These are phyloP conservation scores for Rhynchonema sp. DNA, from an alignment of 2,888 invertebrate species.

Conservation along the genomic window DNA sequence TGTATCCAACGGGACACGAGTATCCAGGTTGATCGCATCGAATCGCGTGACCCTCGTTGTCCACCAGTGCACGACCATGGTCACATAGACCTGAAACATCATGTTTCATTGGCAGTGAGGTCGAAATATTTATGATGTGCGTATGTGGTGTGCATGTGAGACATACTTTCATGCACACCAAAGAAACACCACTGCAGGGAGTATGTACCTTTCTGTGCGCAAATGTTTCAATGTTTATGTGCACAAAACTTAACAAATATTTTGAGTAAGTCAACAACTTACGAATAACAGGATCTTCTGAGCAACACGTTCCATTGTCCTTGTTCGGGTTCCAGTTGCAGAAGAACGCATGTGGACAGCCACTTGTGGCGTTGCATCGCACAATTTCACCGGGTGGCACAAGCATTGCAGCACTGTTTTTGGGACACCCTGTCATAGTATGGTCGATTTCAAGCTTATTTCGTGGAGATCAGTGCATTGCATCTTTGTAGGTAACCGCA, in stretches of 20 bases:
- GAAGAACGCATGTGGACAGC: conserved; percentile 10
- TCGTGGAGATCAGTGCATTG: too few relatives aligned
- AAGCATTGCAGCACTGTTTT: neutral
- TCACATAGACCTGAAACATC: conserved; percentile 8
- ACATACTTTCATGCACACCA: too few relatives aligned
- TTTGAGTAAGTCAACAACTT: neutral
- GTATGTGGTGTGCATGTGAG: too few relatives aligned
- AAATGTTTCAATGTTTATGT: neutral
- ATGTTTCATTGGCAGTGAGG: too few relatives aligned
- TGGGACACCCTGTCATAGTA: neutral
- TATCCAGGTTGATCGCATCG: conserved; percentile 1
- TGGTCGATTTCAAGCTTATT: too few relatives aligned
- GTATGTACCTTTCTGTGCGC: too few relatives aligned
- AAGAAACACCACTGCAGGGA: too few relatives aligned
- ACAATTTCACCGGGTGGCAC: neutral
- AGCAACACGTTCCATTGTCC: conserved; percentile 8
- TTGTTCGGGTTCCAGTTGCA: conserved; percentile 4
- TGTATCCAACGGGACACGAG: conserved; percentile 9
- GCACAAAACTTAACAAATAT: neutral
- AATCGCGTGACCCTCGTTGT: conserved; percentile 7
- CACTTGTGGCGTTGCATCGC: neutral
- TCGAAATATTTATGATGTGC: too few relatives aligned
- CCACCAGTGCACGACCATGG: conserved; percentile 8
- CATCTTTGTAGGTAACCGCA: too few relatives aligned
- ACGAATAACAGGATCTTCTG: conserved; percentile 9